Base-by-base conservation (phyloP, 2,113 vertebrate genomes). In the Aphyosemion australe region DNA sequence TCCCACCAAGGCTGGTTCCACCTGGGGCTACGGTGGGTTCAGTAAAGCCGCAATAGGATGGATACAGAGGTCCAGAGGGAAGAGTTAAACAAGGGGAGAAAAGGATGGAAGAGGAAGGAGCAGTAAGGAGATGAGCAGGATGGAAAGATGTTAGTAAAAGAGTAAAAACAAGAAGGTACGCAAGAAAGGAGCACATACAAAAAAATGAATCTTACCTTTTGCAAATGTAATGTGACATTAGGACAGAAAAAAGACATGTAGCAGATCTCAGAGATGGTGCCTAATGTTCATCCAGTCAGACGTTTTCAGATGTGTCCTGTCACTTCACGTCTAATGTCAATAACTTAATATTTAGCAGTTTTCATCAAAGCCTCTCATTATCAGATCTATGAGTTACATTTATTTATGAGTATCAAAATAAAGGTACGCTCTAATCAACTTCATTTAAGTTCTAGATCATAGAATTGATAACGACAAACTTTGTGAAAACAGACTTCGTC, bases 121-220 rank as follows among this genome's bases (percentile, higher is more conserved):
- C 0, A 47, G 26, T 32, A 12, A 61, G 0, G 34, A 66, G 42
- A 19, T 39, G 48, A 31, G 57, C n/a, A 55, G 41, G 56, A 71
- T 8, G 42, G 32, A 51, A 42, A 73, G 80, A 53, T 13, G 62
- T 70, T 57, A 70, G 66, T 26, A 15, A 43, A 55, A 65, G n/a
- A n/a, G n/a, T n/a, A n/a, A n/a, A n/a, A n/a, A n/a, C 12, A 47
- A 37, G 39, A 55, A 9, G 19, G 47, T 39, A 16, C 20, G 51
- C 21, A 59, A 52, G 46, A 76, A 55, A 77, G 55, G 65, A 49
- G 76, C 61, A 82, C 57, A 78, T 51, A 37, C 47, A 77, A 72
- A 69, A 13, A 72, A 84, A 59, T 86, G 54, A 90, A 72, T 83
- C 93, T 93, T 93, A 93, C 92, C 92, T 91, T 82, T 61, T 69